A percentile compares a stretch with the other conserved stretches of the same genome.
These are phyloP conservation scores for Stenchaetothrips biformis DNA, from an alignment of 2,888 invertebrate genomes.

Conservation along the genomic window DNA sequence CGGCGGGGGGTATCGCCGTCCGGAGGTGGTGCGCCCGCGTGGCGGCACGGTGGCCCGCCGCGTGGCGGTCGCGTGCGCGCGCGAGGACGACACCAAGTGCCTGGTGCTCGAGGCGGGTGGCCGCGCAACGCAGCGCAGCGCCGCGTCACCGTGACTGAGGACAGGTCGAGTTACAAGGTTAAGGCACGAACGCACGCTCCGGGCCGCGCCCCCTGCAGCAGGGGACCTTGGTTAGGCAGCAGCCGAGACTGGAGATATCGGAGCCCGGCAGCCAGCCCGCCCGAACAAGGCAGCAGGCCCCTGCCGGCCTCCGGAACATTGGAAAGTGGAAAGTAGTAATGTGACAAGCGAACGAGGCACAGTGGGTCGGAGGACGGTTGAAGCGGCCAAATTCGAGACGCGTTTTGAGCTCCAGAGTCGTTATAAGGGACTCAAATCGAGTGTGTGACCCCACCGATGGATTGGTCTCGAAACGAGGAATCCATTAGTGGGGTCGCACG, in stretches of 20 bases:
- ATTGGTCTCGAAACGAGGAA: too few relatives aligned
- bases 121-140: background rate
- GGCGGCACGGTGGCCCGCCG: background rate
- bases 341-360: background rate
- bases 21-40: too few relatives aligned
- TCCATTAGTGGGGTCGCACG: too few relatives aligned
- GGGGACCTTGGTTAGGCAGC: slow-evolving; percentile 4
- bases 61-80: background rate
- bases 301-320: background rate
- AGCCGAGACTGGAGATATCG: background rate
- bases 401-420: too few relatives aligned
- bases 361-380: too few relatives aligned
- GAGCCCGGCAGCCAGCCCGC: background rate
- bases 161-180: background rate
- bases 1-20: background rate
- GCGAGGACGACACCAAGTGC: background rate
- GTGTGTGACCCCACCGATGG: too few relatives aligned
- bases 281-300: background rate
- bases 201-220: too few relatives aligned
- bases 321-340: slow-evolving; percentile 19
- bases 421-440: too few relatives aligned
- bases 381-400: too few relatives aligned
- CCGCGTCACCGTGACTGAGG: background rate
- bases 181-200: too few relatives aligned
- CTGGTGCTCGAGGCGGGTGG: background rate